These are phyloP conservation scores for Eulacestoma nigropectus DNA, from an alignment of 2,113 vertebrate genomes.

Conservation along the genomic window DNA sequence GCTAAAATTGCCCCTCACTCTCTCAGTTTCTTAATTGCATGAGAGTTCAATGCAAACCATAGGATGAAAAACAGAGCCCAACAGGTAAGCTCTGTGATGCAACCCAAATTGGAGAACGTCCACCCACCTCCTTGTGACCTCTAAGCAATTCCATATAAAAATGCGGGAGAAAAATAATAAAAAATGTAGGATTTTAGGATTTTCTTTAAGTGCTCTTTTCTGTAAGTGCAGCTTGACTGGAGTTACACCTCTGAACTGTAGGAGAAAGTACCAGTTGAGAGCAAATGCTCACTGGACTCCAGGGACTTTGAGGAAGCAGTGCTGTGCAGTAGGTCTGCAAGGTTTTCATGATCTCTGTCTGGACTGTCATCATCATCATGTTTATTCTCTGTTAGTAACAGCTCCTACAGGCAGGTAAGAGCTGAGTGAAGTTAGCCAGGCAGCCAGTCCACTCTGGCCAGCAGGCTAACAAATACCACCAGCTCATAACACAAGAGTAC, in stretches of 20 bases:
- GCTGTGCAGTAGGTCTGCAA: neutral
- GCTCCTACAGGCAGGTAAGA: neutral
- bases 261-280: neutral
- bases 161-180: rapidly evolving
- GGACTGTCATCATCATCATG: neutral
- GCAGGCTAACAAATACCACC: neutral
- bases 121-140: neutral
- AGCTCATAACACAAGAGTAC: neutral
- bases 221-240: neutral
- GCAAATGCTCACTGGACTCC: neutral
- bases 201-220: neutral
- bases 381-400: neutral
- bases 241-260: neutral
- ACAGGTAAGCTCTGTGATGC: neutral
- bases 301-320: neutral
- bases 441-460: neutral
- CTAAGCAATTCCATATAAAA: neutral
- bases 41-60: neutral
- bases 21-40: neutral
- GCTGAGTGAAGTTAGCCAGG: neutral
- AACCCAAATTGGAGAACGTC: neutral
- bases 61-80: neutral
- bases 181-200: neutral
- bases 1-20: neutral
- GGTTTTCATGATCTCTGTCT: neutral